A percentile compares a stretch with the other conserved stretches of the same genome.
These are phyloP conservation scores for Chirona hameri DNA, from an alignment of 2,888 invertebrate genomes.

Conservation along the genomic window DNA sequence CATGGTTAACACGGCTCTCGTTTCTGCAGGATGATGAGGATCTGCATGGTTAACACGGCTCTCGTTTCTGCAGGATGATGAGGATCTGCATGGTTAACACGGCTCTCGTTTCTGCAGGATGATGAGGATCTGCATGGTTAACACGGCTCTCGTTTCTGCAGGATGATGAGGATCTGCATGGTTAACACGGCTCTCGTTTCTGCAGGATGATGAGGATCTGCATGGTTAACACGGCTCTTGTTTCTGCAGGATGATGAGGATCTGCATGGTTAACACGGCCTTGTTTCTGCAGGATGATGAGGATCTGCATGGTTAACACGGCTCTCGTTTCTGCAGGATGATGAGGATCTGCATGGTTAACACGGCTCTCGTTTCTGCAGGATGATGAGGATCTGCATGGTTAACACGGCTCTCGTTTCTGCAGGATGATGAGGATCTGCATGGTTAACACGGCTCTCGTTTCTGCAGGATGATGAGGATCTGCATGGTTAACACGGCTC, in stretches of 20 bases:
- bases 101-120: conserved; percentile 59
- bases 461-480: conserved; percentile 82
- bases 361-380: conserved; percentile 50
- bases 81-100: conserved; percentile 65
- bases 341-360: conserved; percentile 71
- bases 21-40: conserved; percentile 81
- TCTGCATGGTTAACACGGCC: conserved; percentile 53
- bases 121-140: conserved; percentile 73
- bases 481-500: conserved; percentile 52
- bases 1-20: conserved; percentile 44
- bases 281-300: conserved; percentile 71
- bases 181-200: conserved; percentile 30
- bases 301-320: conserved; percentile 61
- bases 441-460: no score
- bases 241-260: conserved; percentile 81
- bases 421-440: conserved; percentile 90
- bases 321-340: conserved; percentile 61
- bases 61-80: conserved; percentile 66
- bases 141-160: conserved; percentile 47
- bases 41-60: conserved; percentile 53
- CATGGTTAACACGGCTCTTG: conserved; percentile 44
- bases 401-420: conserved; percentile 39
- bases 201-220: conserved; percentile 87
- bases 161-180: conserved; percentile 86
- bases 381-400: conserved; percentile 83